A percentile compares a stretch with the other conserved stretches of the same genome.
Conservation (phyloP, 2,888 invertebrate genomes). For the Colletes collaris region DNA sequence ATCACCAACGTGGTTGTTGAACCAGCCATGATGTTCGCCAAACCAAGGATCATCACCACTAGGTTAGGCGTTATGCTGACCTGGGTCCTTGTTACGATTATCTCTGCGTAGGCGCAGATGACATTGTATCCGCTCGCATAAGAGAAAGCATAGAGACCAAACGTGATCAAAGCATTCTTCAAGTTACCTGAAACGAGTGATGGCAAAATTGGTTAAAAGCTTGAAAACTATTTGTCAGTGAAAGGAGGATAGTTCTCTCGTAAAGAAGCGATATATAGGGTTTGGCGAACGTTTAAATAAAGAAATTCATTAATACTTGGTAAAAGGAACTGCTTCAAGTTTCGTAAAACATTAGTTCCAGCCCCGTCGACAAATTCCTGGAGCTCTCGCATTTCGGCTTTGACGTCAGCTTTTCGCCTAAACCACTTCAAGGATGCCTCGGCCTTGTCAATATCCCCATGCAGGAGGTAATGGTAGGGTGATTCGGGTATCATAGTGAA, state of each 20-base stretch:
- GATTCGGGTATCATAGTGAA: slow-evolving; percentile 79
- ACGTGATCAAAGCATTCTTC: slow-evolving; percentile 81
- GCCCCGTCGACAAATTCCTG: slow-evolving; percentile 77
- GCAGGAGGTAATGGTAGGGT: slow-evolving; percentile 78
- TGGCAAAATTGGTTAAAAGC: not conserved
- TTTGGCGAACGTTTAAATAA: slow-evolving; percentile 6
- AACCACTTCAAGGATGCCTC: slow-evolving; percentile 80
- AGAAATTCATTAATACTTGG: slow-evolving; percentile 63
- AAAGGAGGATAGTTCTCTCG: no score
- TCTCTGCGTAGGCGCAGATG: slow-evolving; percentile 82
- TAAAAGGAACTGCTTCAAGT: slow-evolving; percentile 69
- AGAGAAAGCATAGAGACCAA: slow-evolving; percentile 84
- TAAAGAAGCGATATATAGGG: not conserved
- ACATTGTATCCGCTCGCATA: slow-evolving; percentile 83
- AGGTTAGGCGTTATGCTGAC: slow-evolving; percentile 78
- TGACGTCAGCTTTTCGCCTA: slow-evolving; percentile 72
- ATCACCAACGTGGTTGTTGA: slow-evolving; percentile 81
- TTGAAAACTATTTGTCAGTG: no score
- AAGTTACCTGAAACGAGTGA: slow-evolving; percentile 76
- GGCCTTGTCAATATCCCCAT: slow-evolving; percentile 73
- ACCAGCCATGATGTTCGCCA: slow-evolving; percentile 84
- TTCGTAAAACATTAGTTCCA: slow-evolving; percentile 61
- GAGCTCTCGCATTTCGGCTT: slow-evolving; percentile 75
- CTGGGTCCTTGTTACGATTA: slow-evolving; percentile 79
- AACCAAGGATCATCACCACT: slow-evolving; percentile 84